Conservation (phyloP, 2,888 invertebrate species). For the Salticus scenicus region DNA sequence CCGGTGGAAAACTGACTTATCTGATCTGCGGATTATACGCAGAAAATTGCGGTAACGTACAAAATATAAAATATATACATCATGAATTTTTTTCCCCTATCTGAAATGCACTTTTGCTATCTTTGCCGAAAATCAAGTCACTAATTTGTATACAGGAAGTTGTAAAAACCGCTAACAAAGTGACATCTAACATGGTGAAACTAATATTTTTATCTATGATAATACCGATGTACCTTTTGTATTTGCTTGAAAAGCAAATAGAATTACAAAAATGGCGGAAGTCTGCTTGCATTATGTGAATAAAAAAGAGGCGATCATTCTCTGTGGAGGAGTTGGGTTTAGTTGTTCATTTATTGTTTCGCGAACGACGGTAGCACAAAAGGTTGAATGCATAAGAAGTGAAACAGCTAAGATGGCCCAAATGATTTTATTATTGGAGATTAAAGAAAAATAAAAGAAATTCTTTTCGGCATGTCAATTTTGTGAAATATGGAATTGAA, state of each 20-base stretch:
- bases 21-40: too few relatives aligned
- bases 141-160: neutral
- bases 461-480: too few relatives aligned
- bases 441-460: neutral
- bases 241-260: neutral
- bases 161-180: neutral
- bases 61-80: too few relatives aligned
- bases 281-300: neutral
- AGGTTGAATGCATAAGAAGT: neutral
- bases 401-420: slow-evolving; percentile 1
- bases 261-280: slow-evolving; percentile 4
- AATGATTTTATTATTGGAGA: slow-evolving; percentile 12
- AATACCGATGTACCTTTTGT: neutral
- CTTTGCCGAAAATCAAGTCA: neutral
- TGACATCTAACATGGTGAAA: neutral
- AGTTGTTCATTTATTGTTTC: neutral
- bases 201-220: neutral
- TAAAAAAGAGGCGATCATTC: neutral
- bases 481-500: too few relatives aligned
- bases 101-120: too few relatives aligned
- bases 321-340: neutral
- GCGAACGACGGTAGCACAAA: neutral
- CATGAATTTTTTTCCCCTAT: too few relatives aligned
- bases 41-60: too few relatives aligned
- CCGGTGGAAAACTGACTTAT: too few relatives aligned